Conservation (phyloP, 2,888 invertebrate genomes). For the Scelioninae gen. 2 region DNA sequence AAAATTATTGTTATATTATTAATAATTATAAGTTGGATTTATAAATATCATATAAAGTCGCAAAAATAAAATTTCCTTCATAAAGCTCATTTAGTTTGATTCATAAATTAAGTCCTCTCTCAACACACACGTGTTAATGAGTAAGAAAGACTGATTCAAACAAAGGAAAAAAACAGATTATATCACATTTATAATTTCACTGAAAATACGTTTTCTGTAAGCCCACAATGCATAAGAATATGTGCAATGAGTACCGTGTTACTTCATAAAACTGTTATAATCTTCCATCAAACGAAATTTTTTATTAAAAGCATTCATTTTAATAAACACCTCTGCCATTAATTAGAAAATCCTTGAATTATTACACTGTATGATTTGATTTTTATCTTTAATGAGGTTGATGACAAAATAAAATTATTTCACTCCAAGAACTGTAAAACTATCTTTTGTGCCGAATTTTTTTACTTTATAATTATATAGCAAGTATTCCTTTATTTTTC, state of each 20-base stretch:
- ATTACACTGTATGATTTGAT: background rate
- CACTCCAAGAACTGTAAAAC: too few relatives aligned
- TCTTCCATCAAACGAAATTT: background rate
- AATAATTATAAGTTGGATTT: too few relatives aligned
- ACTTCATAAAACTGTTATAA: conserved; percentile 14
- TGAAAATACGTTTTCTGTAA: conserved; percentile 7
- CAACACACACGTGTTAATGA: conserved; percentile 25
- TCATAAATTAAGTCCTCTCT: conserved; percentile 9
- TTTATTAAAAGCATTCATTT: conserved; percentile 1
- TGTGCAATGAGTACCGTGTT: conserved; percentile 12
- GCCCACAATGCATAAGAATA: conserved; percentile 3
- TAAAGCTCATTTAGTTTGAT: conserved; percentile 1
- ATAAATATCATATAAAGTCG: too few relatives aligned
- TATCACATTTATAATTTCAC: conserved; percentile 19
- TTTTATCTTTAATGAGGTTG: too few relatives aligned
- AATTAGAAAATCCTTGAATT: background rate
- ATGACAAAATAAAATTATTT: too few relatives aligned
- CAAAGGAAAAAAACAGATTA: conserved; percentile 22
- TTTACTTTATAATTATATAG: too few relatives aligned
- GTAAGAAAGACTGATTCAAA: conserved; percentile 21
- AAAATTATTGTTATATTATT: too few relatives aligned
- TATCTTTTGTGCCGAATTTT: too few relatives aligned
- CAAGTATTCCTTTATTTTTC: too few relatives aligned
- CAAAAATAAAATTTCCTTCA: background rate
- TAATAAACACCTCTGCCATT: background rate